phyloP scores from a whole-genome alignment of 2,888 invertebrate genomes.

The Heptascelio sp. region DNA sequence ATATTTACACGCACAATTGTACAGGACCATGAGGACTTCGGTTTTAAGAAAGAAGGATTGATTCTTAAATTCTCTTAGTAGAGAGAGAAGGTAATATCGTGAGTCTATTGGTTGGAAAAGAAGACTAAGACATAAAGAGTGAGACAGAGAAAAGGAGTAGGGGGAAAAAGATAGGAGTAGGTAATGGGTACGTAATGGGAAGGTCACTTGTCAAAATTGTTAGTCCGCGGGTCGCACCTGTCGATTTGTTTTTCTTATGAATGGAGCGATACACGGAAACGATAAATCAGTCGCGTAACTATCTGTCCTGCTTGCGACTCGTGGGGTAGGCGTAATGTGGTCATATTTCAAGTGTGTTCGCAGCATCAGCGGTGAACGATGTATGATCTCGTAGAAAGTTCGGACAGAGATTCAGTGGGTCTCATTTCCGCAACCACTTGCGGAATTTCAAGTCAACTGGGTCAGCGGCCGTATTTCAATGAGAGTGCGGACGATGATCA shows the following conservation, averaged over 20 bases:
- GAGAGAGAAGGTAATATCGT: neutral
- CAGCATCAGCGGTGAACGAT: constrained; percentile 11
- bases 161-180: constrained; percentile 11
- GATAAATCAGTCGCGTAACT: constrained; percentile 30
- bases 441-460: neutral
- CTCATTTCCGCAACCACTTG: neutral
- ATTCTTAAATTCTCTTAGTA: too few relatives aligned
- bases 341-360: constrained; percentile 9
- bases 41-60: too few relatives aligned
- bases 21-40: too few relatives aligned
- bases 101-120: neutral
- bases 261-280: constrained; percentile 17
- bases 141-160: constrained; percentile 16
- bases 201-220: constrained; percentile 80
- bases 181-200: constrained; percentile 49
- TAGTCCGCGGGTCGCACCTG: constrained; percentile 67
- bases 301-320: constrained; percentile 18
- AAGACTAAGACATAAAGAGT: constrained; percentile 8
- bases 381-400: constrained; percentile 20
- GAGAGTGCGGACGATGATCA: neutral
- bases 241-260: constrained; percentile 68
- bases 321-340: neutral
- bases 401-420: neutral
- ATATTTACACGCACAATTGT: too few relatives aligned
- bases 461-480: neutral